phyloP scores from a whole-genome alignment of 2,797 vertebrate species.

The Mormyrus hasselquistii region DNA sequence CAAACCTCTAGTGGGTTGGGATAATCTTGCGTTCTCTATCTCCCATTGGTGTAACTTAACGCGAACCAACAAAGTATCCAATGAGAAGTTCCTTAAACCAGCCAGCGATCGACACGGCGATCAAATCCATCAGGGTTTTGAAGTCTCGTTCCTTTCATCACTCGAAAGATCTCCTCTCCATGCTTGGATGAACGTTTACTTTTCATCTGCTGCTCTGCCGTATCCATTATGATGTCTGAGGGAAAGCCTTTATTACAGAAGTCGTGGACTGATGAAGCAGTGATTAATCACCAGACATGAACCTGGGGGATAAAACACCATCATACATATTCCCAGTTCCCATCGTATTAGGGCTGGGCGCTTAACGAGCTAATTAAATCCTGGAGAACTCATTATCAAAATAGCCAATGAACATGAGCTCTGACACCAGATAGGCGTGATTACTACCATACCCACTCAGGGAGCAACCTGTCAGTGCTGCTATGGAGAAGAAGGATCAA shows the following conservation, averaged over 20 bases:
- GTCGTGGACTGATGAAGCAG: conserved; percentile 21
- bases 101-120: not conserved
- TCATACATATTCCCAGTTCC: conserved; percentile 25
- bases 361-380: conserved; percentile 32
- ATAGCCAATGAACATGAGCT: conserved; percentile 32
- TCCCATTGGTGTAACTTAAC: not conserved
- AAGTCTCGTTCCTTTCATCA: not conserved
- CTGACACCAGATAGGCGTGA: conserved; percentile 33
- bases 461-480: conserved; percentile 23
- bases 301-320: conserved; percentile 35
- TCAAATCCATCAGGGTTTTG: not conserved
- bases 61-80: not conserved
- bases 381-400: conserved; percentile 33
- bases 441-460: conserved; percentile 22
- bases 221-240: not conserved
- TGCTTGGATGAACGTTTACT: not conserved
- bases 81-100: not conserved
- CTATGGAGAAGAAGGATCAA: conserved; percentile 32
- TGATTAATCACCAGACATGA: conserved; percentile 38
- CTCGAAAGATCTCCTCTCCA: not conserved
- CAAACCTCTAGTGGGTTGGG: not conserved
- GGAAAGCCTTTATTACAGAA: conserved; percentile 24
- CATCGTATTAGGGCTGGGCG: conserved; percentile 16
- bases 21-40: not conserved
- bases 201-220: not conserved